Percentiles rank a stretch among this genome's conserved stretches.
Conservation (phyloP, 2,797 vertebrate species). For the Poeciliopsis turneri region DNA sequence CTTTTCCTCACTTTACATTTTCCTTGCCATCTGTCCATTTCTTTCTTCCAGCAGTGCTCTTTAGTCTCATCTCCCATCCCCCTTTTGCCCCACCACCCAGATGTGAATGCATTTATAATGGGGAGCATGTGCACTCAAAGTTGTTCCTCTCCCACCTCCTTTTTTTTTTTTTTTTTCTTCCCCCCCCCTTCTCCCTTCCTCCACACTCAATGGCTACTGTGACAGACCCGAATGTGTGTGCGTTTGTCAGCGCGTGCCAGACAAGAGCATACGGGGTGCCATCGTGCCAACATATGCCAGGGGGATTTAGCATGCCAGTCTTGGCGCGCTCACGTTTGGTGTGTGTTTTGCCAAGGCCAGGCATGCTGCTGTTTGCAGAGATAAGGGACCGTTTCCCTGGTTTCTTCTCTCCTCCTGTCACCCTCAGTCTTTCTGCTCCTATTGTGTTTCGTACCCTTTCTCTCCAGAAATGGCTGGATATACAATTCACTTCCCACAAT, state of each 20-base stretch:
- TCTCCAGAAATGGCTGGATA: constrained; percentile 53
- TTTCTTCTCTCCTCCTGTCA: constrained; percentile 63
- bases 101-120: constrained; percentile 84
- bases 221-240: constrained; percentile 48
- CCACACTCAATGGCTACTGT: constrained; percentile 63
- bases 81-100: constrained; percentile 74
- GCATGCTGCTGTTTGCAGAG: constrained; percentile 79
- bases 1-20: constrained; percentile 45
- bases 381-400: constrained; percentile 73
- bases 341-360: constrained; percentile 66
- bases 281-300: constrained; percentile 80
- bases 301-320: constrained; percentile 77
- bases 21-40: constrained; percentile 64
- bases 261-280: constrained; percentile 74
- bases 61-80: constrained; percentile 55
- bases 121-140: constrained; percentile 74
- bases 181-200: not conserved
- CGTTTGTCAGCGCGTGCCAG: constrained; percentile 58
- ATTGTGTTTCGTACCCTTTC: constrained; percentile 65
- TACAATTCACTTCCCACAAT: constrained; percentile 57
- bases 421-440: constrained; percentile 60
- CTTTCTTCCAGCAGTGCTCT: constrained; percentile 54
- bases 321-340: constrained; percentile 50
- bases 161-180: not conserved
- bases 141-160: constrained; percentile 48